Conservation (phyloP, 2,888 invertebrate genomes). For the Agriopis aurantiaria region DNA sequence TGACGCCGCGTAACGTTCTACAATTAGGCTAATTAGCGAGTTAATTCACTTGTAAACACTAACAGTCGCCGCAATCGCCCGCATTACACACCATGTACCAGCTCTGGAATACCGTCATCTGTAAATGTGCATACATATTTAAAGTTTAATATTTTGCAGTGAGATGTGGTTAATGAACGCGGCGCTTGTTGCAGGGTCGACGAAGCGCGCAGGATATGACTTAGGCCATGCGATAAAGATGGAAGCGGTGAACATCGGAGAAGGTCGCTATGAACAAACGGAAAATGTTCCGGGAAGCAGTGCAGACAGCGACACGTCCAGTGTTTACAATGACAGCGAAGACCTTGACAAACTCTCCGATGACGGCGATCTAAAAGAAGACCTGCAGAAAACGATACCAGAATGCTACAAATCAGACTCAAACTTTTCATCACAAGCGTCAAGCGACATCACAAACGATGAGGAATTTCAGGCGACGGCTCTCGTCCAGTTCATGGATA, state of each 20-base stretch:
- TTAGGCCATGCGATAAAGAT: slow-evolving; percentile 81
- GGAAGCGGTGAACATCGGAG: slow-evolving; percentile 76
- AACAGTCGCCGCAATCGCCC: slow-evolving; percentile 50
- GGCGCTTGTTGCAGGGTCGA: slow-evolving; percentile 75
- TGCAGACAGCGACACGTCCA: slow-evolving; percentile 73
- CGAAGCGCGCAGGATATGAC: slow-evolving; percentile 75
- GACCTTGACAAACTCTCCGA: slow-evolving; percentile 72
- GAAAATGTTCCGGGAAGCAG: slow-evolving; percentile 72
- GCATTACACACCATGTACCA: slow-evolving; percentile 66
- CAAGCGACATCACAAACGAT: slow-evolving; percentile 76
- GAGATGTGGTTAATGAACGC: slow-evolving; percentile 42
- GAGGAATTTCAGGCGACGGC: slow-evolving; percentile 83
- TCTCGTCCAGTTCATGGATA: slow-evolving; percentile 83
- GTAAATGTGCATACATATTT: slow-evolving; percentile 66
- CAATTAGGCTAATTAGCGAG: slow-evolving; percentile 72
- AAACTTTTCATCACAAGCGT: slow-evolving; percentile 75
- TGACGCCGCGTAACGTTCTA: slow-evolving; percentile 58
- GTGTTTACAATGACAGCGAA: slow-evolving; percentile 68
- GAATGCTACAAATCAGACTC: slow-evolving; percentile 81
- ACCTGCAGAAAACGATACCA: slow-evolving; percentile 78
- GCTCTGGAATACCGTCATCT: slow-evolving; percentile 72
- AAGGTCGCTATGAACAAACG: slow-evolving; percentile 75
- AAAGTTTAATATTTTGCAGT: slow-evolving; percentile 32
- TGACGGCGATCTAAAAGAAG: slow-evolving; percentile 77
- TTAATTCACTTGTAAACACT: slow-evolving; percentile 67